phyloP scores from a whole-genome alignment of 2,888 invertebrate genomes.

The Sarcophaga caerulescens region DNA sequence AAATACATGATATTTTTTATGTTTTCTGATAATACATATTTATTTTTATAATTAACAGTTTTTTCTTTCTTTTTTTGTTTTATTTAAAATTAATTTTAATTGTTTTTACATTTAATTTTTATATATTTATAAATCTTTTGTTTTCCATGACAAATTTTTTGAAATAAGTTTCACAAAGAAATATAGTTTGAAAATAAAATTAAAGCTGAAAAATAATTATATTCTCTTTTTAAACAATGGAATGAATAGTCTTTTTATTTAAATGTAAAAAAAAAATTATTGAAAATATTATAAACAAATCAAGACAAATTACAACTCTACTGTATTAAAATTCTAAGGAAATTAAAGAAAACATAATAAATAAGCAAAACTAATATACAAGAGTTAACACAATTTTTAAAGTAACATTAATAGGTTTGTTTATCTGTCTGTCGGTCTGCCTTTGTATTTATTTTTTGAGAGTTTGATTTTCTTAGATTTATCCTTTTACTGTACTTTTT shows the following conservation, averaged over 20 bases:
- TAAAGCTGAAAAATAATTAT: background rate
- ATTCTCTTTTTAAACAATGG: constrained; percentile 21
- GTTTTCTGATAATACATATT: constrained; percentile 34
- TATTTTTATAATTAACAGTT: constrained; percentile 67
- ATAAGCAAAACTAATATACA: background rate
- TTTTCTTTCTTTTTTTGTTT: constrained; percentile 36
- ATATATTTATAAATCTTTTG: constrained; percentile 22
- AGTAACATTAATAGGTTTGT: background rate
- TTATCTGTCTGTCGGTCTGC: constrained; percentile 12
- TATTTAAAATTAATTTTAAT: background rate
- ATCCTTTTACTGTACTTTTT: constrained; percentile 8
- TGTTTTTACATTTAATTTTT: constrained; percentile 12
- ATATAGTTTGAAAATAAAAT: constrained; percentile 3
- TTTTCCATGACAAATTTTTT: constrained; percentile 31
- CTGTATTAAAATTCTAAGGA: background rate
- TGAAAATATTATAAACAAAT: background rate
- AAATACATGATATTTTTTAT: constrained; percentile 47
- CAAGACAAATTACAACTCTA: background rate
- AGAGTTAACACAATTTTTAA: too few species aligned
- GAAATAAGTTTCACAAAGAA: constrained; percentile 8
- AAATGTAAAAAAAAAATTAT: background rate
- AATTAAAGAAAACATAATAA: background rate
- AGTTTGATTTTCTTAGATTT: background rate
- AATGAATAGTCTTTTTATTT: constrained; percentile 26
- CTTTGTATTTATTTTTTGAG: background rate